Conservation (phyloP, 2,888 invertebrate species). For the Theretra japonica region DNA sequence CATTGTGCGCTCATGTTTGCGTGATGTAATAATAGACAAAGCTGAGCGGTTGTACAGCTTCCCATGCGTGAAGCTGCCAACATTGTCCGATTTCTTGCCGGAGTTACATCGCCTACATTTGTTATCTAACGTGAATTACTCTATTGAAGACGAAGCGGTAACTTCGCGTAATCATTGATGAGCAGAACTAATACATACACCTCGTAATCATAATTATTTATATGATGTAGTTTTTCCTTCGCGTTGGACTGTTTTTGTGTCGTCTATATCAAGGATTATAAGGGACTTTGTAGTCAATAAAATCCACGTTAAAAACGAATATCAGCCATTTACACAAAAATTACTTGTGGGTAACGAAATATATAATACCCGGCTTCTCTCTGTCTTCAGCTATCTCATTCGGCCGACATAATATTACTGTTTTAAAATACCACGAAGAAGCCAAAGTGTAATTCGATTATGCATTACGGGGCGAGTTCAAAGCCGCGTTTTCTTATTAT, state of each 20-base stretch:
- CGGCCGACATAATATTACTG: background rate
- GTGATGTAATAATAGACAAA: conserved; percentile 64
- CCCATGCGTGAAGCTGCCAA: conserved; percentile 60
- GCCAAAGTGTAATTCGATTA: conserved; percentile 6
- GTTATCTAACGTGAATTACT: conserved; percentile 12
- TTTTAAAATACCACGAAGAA: background rate
- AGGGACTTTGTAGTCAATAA: too few relatives aligned
- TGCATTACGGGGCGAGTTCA: background rate
- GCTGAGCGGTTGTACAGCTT: conserved; percentile 71
- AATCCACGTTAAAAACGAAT: too few relatives aligned
- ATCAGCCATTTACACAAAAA: too few relatives aligned
- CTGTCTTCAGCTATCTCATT: background rate
- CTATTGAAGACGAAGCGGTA: background rate
- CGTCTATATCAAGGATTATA: background rate
- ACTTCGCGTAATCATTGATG: background rate
- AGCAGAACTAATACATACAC: background rate
- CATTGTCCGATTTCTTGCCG: conserved; percentile 67
- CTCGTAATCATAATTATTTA: too few relatives aligned
- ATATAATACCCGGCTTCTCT: too few relatives aligned
- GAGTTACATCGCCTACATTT: background rate
- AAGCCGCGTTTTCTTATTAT: background rate
- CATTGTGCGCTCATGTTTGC: conserved; percentile 42
- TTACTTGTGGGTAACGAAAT: too few relatives aligned
- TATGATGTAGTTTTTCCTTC: too few relatives aligned
- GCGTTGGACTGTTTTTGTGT: too few relatives aligned